Conservation (phyloP, 2,113 vertebrate genomes). For the Pseudorectes ferrugineus region DNA sequence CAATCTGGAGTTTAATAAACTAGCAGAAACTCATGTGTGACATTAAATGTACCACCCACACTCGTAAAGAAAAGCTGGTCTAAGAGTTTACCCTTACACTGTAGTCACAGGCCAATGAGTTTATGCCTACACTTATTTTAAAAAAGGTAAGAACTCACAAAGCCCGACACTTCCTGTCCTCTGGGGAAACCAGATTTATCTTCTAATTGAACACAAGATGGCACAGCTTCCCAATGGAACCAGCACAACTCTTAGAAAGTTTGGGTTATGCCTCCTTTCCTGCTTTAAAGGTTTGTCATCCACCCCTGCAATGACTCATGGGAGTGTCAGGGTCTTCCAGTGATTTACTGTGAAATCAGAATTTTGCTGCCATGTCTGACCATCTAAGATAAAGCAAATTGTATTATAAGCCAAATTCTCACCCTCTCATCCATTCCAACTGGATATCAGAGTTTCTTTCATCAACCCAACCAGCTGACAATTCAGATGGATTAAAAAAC, state of each 20-base stretch:
- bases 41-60: not conserved
- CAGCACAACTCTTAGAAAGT: not conserved
- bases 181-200: not conserved
- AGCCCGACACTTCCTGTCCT: not conserved
- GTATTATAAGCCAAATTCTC: not conserved
- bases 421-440: not conserved
- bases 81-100: not conserved
- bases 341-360: not conserved
- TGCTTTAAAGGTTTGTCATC: not conserved
- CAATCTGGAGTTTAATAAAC: not conserved
- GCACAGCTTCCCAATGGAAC: constrained; percentile 10
- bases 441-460: not conserved
- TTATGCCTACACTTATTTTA: not conserved
- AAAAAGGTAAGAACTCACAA: not conserved
- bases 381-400: not conserved
- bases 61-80: not conserved
- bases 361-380: not conserved
- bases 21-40: not conserved
- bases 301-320: not conserved
- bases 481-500: not conserved
- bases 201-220: not conserved
- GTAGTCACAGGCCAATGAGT: not conserved
- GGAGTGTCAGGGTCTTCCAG: not conserved
- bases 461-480: not conserved
- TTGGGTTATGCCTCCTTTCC: not conserved